phyloP scores from a whole-genome alignment of 2,113 vertebrate species.

The Anoplopoma fimbria region DNA sequence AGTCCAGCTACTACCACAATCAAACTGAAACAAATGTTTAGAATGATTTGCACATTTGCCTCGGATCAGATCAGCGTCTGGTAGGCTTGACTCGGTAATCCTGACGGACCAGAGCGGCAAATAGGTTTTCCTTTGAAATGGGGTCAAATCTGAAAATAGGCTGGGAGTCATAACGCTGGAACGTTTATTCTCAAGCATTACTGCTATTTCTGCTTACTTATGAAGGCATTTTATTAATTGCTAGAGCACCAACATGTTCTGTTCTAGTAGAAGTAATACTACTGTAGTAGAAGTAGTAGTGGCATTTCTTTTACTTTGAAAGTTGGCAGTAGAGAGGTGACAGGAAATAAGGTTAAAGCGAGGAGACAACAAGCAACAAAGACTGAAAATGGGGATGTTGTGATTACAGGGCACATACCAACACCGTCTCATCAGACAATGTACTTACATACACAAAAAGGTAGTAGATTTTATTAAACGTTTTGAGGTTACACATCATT shows the following conservation, averaged over 20 bases:
- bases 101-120: constrained; percentile 1
- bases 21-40: not conserved
- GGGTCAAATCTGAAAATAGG: constrained; percentile 24
- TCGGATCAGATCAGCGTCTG: not conserved
- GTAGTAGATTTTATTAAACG: not conserved
- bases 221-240: not conserved
- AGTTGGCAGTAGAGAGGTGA: not conserved
- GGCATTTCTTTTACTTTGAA: not conserved
- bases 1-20: not conserved
- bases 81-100: not conserved
- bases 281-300: not conserved
- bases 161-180: not conserved
- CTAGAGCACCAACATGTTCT: not conserved
- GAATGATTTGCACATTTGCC: not conserved
- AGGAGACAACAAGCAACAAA: not conserved
- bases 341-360: not conserved
- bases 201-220: not conserved
- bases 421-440: no score
- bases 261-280: not conserved
- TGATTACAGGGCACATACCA: not conserved
- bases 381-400: not conserved
- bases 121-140: constrained; percentile 15
- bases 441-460: not conserved
- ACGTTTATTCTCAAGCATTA: not conserved
- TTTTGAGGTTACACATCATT: not conserved